A percentile compares a stretch with the other conserved stretches of the same genome.
Conservation (phyloP, 2,888 invertebrate genomes). For the Macrosiphum euphorbiae region DNA sequence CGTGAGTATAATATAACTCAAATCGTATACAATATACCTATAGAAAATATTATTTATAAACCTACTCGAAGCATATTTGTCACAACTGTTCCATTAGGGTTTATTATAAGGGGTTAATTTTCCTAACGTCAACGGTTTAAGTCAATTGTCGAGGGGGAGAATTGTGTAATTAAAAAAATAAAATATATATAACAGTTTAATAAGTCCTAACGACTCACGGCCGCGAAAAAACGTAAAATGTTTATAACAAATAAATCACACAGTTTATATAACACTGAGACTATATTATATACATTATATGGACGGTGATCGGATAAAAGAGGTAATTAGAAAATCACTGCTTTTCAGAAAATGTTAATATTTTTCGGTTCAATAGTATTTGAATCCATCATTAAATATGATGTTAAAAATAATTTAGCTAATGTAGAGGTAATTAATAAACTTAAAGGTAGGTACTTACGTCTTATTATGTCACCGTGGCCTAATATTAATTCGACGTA, state of each 20-base stretch:
- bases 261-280: not conserved
- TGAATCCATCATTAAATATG: not conserved
- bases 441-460: not conserved
- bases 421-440: not conserved
- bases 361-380: not conserved
- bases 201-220: not conserved
- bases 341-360: not conserved
- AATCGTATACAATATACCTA: not conserved
- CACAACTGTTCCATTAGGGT: not conserved
- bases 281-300: not conserved
- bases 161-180: too few species aligned
- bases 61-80: not conserved
- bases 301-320: not conserved
- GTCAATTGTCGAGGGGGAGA: too few species aligned
- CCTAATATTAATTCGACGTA: not conserved
- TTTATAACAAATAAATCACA: not conserved
- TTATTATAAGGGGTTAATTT: too few species aligned
- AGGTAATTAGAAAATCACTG: not conserved
- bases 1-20: conserved; percentile 74
- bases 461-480: not conserved
- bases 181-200: not conserved
- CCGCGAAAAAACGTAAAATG: not conserved
- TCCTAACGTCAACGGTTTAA: too few species aligned
- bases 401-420: not conserved
- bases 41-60: not conserved